phyloP scores from a whole-genome alignment of 1,140 invertebrate species.

The Asobara japonica region DNA sequence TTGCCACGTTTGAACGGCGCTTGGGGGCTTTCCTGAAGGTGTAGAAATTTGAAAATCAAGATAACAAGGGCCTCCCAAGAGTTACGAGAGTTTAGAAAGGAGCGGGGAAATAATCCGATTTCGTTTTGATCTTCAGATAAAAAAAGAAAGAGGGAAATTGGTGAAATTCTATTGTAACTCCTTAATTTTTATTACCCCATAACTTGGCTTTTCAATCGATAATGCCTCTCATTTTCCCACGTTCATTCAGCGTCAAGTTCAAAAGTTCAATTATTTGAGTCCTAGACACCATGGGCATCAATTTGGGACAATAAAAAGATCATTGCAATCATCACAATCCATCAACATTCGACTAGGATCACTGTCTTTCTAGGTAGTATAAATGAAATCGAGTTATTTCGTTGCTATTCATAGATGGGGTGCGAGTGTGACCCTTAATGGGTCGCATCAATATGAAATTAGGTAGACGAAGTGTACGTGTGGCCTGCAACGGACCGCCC shows the following conservation, averaged over 20 bases:
- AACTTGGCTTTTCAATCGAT: not conserved
- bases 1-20: not conserved
- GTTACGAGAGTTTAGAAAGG: not conserved
- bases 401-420: too few species aligned
- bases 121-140: not conserved
- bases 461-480: too few species aligned
- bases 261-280: not conserved
- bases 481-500: too few species aligned
- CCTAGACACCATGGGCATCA: not conserved
- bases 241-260: too few species aligned
- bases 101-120: slow-evolving; percentile 26
- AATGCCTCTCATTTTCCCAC: not conserved
- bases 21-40: not conserved
- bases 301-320: not conserved
- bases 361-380: not conserved
- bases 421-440: too few species aligned
- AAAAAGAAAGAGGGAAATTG: not conserved
- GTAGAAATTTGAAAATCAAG: not conserved
- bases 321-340: not conserved
- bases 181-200: not conserved
- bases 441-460: too few species aligned
- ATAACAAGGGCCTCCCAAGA: not conserved
- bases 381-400: too few species aligned
- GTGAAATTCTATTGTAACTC: slow-evolving; percentile 11
- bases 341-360: not conserved